Base-by-base conservation (phyloP, 1,140 invertebrate species). In the Caenorhabditis briggsae region DNA sequence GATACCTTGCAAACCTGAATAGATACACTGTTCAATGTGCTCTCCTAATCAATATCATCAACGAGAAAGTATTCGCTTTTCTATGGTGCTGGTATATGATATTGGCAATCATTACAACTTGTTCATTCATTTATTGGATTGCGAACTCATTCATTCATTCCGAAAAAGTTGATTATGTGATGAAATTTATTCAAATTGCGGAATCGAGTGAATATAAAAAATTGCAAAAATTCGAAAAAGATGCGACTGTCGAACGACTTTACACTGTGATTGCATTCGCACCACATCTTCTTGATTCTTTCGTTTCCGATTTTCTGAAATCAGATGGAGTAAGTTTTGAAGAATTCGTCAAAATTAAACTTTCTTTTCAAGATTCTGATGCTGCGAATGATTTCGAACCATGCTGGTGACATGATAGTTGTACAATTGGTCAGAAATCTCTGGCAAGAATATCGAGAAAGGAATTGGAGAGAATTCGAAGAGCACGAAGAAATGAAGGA, bases 351-450 rank as follows among this genome's bases (percentile, higher is more conserved):
- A 5, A 86, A 86, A 83, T 46, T 18, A 14, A 11, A 16, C n/a
- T 87, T 8, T 48, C 11, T 82, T 56, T 82, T 82, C 23, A n/a
- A 91, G 89, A 58, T 92, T 25, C 93, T 94, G 88, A 92, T 93
- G 11, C 90, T 94, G 18, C 89, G 93, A 46, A 91, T 94, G 20
- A 93, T 94, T 56, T 93, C 93, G 25, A 93, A 93, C 88, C 94
- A 94, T 89, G 93, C 94, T 59, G 93, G 93, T 85, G 93, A 94
- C 86, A 91, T 94, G 18, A 90, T 94, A 33, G 93, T 94, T 43
- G 93, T 93, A 2, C 92, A 93, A 88, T 89, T 94, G 46, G 92
- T 94, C 53, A 90, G 92, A 25, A 91, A 92, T 59, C 88, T 94
- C 16, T 94, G 94, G 94, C 89, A 87, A 16, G 90, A 91, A 64